These are phyloP conservation scores for Paracanthobrama guichenoti DNA, from an alignment of 2,113 vertebrate genomes.

Conservation along the genomic window DNA sequence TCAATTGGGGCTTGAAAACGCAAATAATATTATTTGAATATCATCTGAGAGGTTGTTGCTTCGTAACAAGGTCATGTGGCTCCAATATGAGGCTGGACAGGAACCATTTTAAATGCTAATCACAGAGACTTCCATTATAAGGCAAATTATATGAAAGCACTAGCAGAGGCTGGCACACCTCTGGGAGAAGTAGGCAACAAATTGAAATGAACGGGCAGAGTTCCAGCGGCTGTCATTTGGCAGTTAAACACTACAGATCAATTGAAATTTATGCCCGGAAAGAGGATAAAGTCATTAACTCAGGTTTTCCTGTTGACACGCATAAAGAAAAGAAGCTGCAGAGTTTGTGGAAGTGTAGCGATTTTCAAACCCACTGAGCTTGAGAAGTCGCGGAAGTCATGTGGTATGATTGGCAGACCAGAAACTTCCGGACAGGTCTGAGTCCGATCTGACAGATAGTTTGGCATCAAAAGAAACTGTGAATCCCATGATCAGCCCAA, in stretches of 20 bases:
- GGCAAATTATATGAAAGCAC: slow-evolving; percentile 27
- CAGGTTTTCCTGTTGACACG: not conserved
- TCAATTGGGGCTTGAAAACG: not conserved
- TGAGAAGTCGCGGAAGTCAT: not conserved
- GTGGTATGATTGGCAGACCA: not conserved
- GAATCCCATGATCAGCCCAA: not conserved
- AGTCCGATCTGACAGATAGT: not conserved
- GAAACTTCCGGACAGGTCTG: not conserved
- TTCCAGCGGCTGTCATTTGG: slow-evolving; percentile 30
- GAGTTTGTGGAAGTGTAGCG: not conserved
- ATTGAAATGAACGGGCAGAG: slow-evolving; percentile 32
- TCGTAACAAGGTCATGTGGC: slow-evolving; percentile 26
- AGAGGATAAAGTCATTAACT: slow-evolving; percentile 23
- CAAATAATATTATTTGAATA: slow-evolving; percentile 8
- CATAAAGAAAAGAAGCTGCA: not conserved
- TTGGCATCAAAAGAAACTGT: not conserved
- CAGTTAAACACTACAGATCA: slow-evolving; percentile 32
- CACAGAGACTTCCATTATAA: slow-evolving; percentile 21
- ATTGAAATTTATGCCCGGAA: not conserved
- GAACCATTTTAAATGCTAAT: slow-evolving; percentile 40
- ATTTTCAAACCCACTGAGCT: not conserved
- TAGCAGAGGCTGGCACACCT: slow-evolving; percentile 16
- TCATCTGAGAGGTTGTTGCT: not conserved
- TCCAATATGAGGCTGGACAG: not conserved
- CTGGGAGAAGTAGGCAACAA: slow-evolving; percentile 10